Conservation (phyloP, 2,113 vertebrate genomes). For the Mustelus asterias region DNA sequence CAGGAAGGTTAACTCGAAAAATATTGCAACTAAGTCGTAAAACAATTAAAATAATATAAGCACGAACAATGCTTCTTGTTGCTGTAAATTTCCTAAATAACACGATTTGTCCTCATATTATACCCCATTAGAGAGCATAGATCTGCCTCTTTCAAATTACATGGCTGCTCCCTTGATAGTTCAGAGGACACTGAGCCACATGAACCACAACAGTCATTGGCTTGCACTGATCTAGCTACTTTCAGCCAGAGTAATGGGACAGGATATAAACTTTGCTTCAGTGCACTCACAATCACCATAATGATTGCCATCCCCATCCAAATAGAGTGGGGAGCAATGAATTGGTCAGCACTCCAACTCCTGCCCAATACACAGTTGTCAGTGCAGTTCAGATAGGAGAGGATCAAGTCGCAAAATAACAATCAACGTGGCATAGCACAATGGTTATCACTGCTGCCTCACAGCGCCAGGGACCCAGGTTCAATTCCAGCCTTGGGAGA, state of each 20-base stretch:
- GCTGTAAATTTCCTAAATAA: not conserved
- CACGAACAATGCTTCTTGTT: not conserved
- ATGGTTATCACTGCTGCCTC: too few species aligned
- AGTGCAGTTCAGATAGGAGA: not conserved
- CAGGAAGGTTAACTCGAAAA: not conserved
- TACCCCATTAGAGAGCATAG: not conserved
- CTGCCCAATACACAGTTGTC: not conserved
- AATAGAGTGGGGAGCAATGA: not conserved
- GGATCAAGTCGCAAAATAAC: not conserved
- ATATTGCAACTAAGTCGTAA: not conserved
- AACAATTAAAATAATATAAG: conserved; percentile 20
- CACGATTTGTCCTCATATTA: not conserved
- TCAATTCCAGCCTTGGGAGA: too few species aligned
- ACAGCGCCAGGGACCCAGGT: too few species aligned
- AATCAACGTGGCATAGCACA: too few species aligned
- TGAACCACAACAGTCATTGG: not conserved
- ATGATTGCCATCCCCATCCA: not conserved
- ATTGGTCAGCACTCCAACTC: not conserved
- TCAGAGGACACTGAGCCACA: not conserved
- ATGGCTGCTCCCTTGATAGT: not conserved
- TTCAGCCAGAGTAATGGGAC: not conserved
- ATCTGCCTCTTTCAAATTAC: not conserved
- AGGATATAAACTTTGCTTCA: too few species aligned
- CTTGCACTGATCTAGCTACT: not conserved
- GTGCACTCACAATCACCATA: not conserved